These are phyloP conservation scores for Echinometra lucunter DNA, from an alignment of 53 echinoderm and acorn worm genomes.

Conservation along the genomic window DNA sequence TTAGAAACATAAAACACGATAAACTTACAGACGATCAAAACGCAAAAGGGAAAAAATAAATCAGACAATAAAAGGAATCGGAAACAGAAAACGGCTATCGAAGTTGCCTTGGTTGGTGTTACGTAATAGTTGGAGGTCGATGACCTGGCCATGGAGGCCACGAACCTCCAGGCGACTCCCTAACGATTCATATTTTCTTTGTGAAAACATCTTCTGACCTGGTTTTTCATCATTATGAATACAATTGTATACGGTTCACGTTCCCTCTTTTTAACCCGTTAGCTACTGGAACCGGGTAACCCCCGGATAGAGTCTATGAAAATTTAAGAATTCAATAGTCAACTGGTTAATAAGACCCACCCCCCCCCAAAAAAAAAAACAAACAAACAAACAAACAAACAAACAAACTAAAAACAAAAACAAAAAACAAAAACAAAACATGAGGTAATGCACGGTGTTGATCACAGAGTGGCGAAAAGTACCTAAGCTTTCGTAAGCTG, in stretches of 20 bases:
- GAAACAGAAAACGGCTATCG: background rate
- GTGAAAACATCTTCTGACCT: background rate
- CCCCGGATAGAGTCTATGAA: too few relatives aligned
- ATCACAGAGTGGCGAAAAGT: too few relatives aligned
- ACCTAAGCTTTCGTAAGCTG: too few relatives aligned
- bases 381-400: too few relatives aligned
- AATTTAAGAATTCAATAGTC: too few relatives aligned
- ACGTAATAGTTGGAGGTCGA: slow-evolving; percentile 8
- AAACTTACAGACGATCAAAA: background rate
- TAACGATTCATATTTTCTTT: background rate
- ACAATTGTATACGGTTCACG: background rate
- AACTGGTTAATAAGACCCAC: too few relatives aligned
- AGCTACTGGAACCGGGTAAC: too few relatives aligned
- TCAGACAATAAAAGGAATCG: background rate
- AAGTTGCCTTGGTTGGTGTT: background rate
- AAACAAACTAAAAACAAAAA: too few relatives aligned
- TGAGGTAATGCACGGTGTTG: too few relatives aligned
- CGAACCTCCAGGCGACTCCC: background rate
- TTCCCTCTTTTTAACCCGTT: background rate
- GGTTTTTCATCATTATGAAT: background rate
- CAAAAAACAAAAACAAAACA: too few relatives aligned
- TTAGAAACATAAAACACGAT: too few relatives aligned
- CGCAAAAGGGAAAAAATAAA: background rate
- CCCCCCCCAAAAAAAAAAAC: too few relatives aligned
- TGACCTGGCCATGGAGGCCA: background rate